phyloP scores from a whole-genome alignment of 2,797 vertebrate species.

The Decapterus maruadsi region DNA sequence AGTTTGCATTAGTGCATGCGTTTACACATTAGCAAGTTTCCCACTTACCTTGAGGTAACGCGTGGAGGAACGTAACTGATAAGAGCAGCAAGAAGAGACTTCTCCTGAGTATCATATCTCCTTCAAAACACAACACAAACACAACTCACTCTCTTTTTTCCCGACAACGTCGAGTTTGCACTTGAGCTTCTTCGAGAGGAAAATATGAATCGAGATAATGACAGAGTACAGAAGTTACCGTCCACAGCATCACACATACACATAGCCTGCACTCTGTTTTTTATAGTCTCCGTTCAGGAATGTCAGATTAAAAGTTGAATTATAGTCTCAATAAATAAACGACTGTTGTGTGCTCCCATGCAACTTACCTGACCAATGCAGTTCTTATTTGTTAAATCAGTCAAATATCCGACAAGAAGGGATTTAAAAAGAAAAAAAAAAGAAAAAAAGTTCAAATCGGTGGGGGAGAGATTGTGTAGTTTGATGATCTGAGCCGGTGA shows the following conservation, averaged over 20 bases:
- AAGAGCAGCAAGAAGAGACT: constrained; percentile 85
- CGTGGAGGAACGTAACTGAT: constrained; percentile 83
- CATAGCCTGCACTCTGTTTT: too few species aligned
- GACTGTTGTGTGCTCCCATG: background rate
- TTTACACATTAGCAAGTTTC: background rate
- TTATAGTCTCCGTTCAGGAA: too few species aligned
- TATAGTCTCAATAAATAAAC: background rate
- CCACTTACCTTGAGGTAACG: constrained; percentile 87
- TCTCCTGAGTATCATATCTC: constrained; percentile 86
- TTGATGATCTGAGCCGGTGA: constrained; percentile 20
- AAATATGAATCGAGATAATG: background rate
- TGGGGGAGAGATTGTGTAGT: background rate
- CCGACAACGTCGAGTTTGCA: background rate
- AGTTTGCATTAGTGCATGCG: background rate
- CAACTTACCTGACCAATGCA: constrained; percentile 74
- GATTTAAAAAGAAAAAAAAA: background rate
- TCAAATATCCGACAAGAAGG: constrained; percentile 60
- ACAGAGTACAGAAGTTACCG: background rate
- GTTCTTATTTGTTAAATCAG: constrained; percentile 22
- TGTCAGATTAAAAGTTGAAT: too few species aligned
- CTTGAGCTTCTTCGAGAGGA: background rate
- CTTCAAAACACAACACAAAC: constrained; percentile 77
- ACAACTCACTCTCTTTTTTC: background rate
- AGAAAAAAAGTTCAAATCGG: background rate
- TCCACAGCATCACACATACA: background rate